Evolutionary conservation across 23 tunicate species (phyloP), one percentile per base, ranked within the genome.

Genomic region (Ciona savignyi): DNA sequence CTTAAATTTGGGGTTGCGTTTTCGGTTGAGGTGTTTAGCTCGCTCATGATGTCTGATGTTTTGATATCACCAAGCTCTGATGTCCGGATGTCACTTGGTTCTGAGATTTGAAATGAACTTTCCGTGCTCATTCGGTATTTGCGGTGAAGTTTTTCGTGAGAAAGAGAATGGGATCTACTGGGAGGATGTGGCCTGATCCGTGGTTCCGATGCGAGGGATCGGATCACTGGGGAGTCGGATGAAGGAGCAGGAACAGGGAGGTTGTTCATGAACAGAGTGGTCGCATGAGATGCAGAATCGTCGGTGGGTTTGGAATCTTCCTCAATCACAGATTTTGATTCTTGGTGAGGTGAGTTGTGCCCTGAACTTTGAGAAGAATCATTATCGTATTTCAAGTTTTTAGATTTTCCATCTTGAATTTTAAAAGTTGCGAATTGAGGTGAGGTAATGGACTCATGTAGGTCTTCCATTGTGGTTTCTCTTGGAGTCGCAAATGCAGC

Each of bases 171-270:
- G 23, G 80, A 75, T n/a, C 34, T n/a, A 29, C 42, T 78, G 6
- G 80, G 91, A 23, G 91, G 91, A 42, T 70, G 84, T 0, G 84
- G 79, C 32, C 49, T 63, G 32, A 66, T 23, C 0, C 74, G 35
- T 15, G 84, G 75, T 51, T 72, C 79, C 35, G 84, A 78, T 22
- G 77, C 80, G 20, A 85, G 79, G 29, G 91, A 85, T 28, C 91
- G 79, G 48, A 85, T 85, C 70, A 85, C 79, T 27, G 91, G 91
- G 49, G 91, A 85, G 60, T 78, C 84, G 6, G 91, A 85, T 3
- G 87, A 82, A 0, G 84, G 91, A 23, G 72, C 73, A 35, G 91
- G 91, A 24, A 72, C 60, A 3, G 91, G 91, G 1, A 85, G 51
- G 24, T 63, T 42, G 28, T 34, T 3, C 11, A 49, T 66, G 26